phyloP scores from a whole-genome alignment of 2,888 invertebrate species.

The Bimastos eiseni region DNA sequence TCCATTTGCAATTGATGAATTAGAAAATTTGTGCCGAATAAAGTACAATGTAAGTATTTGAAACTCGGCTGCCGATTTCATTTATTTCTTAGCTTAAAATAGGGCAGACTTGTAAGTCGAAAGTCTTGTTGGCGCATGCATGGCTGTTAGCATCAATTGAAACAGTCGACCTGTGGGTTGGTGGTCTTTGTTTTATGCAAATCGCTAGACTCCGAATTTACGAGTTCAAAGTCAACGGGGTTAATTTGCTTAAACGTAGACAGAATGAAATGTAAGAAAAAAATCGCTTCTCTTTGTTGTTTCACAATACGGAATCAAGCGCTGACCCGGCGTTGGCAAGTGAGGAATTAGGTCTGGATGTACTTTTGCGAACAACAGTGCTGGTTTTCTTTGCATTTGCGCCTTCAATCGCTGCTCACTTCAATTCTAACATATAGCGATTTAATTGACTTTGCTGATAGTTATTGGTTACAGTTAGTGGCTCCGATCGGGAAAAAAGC shows the following conservation, averaged over 20 bases:
- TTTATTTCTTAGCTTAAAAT: neutral
- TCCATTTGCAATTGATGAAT: too few species aligned
- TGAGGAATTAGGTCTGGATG: neutral
- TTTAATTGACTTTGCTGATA: neutral
- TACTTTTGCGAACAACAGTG: neutral
- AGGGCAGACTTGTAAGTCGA: neutral
- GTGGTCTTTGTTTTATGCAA: too few species aligned
- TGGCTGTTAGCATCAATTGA: too few species aligned
- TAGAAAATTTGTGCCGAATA: too few species aligned
- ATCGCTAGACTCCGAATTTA: too few species aligned
- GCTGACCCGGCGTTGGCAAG: too few species aligned
- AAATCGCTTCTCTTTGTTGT: too few species aligned
- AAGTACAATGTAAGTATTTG: too few species aligned
- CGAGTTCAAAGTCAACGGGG: neutral
- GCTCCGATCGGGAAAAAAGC: neutral
- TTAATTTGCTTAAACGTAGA: neutral
- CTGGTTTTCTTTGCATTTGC: neutral
- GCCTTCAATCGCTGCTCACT: neutral
- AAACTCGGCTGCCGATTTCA: neutral
- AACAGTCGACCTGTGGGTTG: too few species aligned
- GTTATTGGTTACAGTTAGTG: neutral
- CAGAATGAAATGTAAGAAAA: neutral
- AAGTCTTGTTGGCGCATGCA: neutral
- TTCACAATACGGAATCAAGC: too few species aligned
- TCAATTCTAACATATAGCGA: neutral